A percentile compares a stretch with the other conserved stretches of the same genome.
phyloP scores from a whole-genome alignment of 2,113 vertebrate genomes.

The Cepphus grylle region DNA sequence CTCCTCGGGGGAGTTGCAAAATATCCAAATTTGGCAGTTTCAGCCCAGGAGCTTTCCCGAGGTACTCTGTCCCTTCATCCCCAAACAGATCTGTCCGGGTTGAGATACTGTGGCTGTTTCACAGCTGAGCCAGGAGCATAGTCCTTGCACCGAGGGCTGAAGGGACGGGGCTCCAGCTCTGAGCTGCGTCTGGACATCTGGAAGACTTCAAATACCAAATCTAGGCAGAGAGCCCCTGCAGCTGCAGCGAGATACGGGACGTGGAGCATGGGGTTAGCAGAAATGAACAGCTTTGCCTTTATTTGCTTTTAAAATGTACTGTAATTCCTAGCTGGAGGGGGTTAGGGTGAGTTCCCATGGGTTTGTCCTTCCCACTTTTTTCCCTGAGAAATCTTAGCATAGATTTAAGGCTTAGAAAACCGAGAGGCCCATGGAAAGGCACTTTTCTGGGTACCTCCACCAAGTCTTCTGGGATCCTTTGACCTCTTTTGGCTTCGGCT shows the following conservation, averaged over 20 bases:
- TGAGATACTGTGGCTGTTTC: neutral
- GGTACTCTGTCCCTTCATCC: neutral
- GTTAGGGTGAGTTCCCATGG: neutral
- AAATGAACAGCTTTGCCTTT: neutral
- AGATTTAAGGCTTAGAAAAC: neutral
- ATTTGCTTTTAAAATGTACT: neutral
- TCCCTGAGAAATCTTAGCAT: neutral
- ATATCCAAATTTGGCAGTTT: neutral
- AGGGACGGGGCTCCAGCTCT: neutral
- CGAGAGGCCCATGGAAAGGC: neutral
- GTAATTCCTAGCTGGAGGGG: neutral
- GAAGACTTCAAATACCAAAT: neutral
- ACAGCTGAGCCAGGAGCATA: neutral
- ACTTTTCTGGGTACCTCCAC: neutral
- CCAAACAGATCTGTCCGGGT: neutral
- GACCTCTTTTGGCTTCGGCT: neutral
- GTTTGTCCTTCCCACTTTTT: neutral
- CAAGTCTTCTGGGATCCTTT: neutral
- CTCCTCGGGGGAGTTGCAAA: neutral
- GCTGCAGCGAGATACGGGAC: neutral
- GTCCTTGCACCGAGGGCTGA: neutral
- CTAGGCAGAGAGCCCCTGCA: conserved; percentile 1
- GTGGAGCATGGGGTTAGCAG: neutral
- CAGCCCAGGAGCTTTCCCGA: neutral
- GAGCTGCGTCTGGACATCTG: neutral